A percentile compares a stretch with the other conserved stretches of the same genome.
Conservation (phyloP, 2,113 vertebrate genomes). For the Carlito syrichta region DNA sequence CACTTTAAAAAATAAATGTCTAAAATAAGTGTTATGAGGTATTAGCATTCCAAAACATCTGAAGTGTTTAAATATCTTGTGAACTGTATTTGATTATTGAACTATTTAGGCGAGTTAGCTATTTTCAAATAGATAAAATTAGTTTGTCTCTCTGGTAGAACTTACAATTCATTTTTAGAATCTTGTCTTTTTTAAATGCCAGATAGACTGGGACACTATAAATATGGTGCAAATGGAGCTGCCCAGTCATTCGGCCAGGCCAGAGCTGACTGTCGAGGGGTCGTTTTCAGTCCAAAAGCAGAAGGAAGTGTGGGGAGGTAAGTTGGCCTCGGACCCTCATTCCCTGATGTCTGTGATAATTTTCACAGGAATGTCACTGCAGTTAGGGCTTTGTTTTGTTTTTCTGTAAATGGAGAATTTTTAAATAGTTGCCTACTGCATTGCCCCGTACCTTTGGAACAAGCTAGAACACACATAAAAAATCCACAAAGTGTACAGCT, state of each 20-base stretch:
- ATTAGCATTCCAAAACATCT: background rate
- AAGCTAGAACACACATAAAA: background rate
- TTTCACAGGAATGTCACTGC: background rate
- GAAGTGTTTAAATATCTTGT: conserved; percentile 10
- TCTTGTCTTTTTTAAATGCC: background rate
- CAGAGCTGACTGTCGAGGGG: background rate
- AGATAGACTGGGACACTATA: background rate
- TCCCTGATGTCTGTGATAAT: background rate
- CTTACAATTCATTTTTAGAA: background rate
- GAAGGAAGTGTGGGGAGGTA: background rate
- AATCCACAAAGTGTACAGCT: background rate
- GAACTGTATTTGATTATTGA: background rate
- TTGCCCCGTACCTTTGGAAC: background rate
- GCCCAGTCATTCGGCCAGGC: background rate
- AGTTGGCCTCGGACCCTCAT: rapidly evolving
- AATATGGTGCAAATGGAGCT: background rate
- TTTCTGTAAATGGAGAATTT: background rate
- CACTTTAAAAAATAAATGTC: conserved; percentile 1
- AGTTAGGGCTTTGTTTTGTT: background rate
- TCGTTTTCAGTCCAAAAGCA: background rate
- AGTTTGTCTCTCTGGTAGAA: background rate
- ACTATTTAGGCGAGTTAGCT: background rate
- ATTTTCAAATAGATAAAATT: conserved; percentile 33
- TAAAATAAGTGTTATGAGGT: background rate
- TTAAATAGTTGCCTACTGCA: rapidly evolving